A percentile compares a stretch with the other conserved stretches of the same genome.
Conservation (phyloP, 2,888 invertebrate species). For the Idaea dimidiata region DNA sequence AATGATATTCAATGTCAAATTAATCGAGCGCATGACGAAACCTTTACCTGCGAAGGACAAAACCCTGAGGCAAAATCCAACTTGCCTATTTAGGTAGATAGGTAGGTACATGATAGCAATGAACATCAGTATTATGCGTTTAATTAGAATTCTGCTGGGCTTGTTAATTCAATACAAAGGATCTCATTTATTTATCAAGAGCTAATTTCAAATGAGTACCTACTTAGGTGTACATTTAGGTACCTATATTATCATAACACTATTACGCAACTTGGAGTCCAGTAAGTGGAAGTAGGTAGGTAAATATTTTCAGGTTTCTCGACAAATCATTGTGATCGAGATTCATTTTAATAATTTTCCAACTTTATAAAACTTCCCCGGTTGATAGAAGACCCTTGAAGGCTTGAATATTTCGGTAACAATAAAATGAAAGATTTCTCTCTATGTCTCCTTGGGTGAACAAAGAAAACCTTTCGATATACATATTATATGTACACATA, state of each 20-base stretch:
- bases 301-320: background rate
- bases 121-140: constrained; percentile 11
- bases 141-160: constrained; percentile 16
- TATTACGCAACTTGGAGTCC: too few species aligned
- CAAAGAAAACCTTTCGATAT: background rate
- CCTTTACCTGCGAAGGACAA: constrained; percentile 1
- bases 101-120: constrained; percentile 4
- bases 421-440: background rate
- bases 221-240: background rate
- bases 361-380: background rate
- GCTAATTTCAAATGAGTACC: background rate
- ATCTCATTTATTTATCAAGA: constrained; percentile 13
- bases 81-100: background rate
- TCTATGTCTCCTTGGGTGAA: background rate
- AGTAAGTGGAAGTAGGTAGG: background rate
- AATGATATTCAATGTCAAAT: background rate
- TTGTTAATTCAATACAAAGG: constrained; percentile 13
- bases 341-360: background rate
- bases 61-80: constrained; percentile 2
- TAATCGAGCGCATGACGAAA: background rate
- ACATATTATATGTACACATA: background rate
- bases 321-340: background rate
- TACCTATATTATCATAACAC: too few species aligned
- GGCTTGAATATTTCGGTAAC: background rate
- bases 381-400: background rate